Evolutionary conservation across 1,140 invertebrate species (phyloP), one percentile per base, ranked within the genome.

Genomic region (Paracyclopina nana): DNA sequence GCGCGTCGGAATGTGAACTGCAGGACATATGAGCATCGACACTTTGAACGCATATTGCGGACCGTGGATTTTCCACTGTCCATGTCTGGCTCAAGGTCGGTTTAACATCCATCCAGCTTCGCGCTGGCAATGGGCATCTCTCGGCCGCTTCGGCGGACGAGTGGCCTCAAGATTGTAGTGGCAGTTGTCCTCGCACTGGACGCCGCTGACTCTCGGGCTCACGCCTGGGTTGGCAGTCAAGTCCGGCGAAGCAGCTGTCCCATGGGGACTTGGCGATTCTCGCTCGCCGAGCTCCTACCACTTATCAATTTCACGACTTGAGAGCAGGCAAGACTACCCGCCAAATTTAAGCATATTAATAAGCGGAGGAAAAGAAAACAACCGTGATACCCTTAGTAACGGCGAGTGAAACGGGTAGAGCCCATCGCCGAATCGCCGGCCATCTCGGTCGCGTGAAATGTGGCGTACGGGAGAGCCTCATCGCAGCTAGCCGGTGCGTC

Each of bases 281-380:
- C n/a, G n/a, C n/a, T n/a, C n/a, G n/a, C n/a, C n/a, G n/a, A n/a
- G n/a, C n/a, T n/a, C n/a, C n/a, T n/a, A n/a, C n/a, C n/a, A n/a
- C 14, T 27, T n/a, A 29, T 25, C 50, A 38, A 40, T 27, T 46
- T 50, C 18, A 58, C 61, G 72, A 75, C 75, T 74, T 76, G 72
- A 73, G 68, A 67, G 73, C 72, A 74, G 71, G 68, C 65, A 69
- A 69, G 77, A 77, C 60, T 70, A 79, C 76, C 76, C 76, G 72
- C 77, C 71, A 72, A 79, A 79, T 71, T 80, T 79, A 80, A 80
- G 77, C 80, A 82, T 82, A 81, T 81, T 70, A 82, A 61, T 82
- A 78, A 80, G 78, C 77, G 77, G 76, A 82, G 80, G 79, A 83
- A 83, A 82, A 82, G 75, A 82, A 83, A 82, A 76, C 77, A 81